Base-by-base conservation (phyloP, 2,113 vertebrate species). In the Camelus dromedarius region DNA sequence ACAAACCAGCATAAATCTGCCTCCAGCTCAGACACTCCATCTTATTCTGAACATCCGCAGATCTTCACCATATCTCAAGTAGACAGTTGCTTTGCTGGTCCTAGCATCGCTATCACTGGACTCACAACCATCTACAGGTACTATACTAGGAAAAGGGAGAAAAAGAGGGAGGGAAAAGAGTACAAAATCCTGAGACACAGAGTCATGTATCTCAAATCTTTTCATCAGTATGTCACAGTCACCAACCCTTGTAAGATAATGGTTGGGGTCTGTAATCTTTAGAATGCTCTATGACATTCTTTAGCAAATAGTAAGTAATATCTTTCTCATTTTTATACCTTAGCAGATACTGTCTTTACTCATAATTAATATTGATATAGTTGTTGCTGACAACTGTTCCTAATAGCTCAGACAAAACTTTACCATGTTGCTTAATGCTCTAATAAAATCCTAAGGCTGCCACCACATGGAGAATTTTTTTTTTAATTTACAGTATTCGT, bases 81-180 rank as follows among this genome's bases (percentile, higher is more conserved):
- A 19, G 20, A 80, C 32, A 50, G 52, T 22, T 52, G 4, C 42
- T 91, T 54, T 84, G 22, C 64, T 85, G 22, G 22, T 28, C 26
- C 46, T 60, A 73, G 24, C 3, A 14, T 30, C 19, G 16, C 30
- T 79, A 77, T 91, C 79, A 75, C 35, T 4, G 32, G 62, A 73
- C 28, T n/a, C 50, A 32, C 4, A 89, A 24, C 28, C 24, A 32
- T 73, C 28, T 80, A 14, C 83, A 97, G 96, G 80, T 96, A 96
- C 3, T 64, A 42, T 8, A 70, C 35, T 12, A 54, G 38, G 52
- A 84, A 92, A 91, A 92, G 13, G 10, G 28, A 52, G 30, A 72
- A 46, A 73, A 64, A 8, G 4, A 8, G 24, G 13, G 14, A 28
- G 0, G 6, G 0, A 62, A 77, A 32, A 32, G 8, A 42, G 1